phyloP scores from a whole-genome alignment of 1,140 invertebrate species.

The Hypothenemus hampei region DNA sequence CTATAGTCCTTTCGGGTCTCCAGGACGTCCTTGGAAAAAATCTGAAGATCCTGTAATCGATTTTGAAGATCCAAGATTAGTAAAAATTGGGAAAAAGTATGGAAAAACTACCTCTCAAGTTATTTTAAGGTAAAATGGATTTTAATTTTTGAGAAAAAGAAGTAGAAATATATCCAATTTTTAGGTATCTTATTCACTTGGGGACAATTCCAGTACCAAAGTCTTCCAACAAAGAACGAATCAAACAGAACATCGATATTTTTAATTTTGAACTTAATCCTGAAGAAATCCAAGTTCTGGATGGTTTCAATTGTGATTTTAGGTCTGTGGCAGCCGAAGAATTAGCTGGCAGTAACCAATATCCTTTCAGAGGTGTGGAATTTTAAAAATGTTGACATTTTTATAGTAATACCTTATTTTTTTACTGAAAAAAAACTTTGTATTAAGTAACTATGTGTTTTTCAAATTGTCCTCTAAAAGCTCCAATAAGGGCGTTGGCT shows the following conservation, averaged over 20 bases:
- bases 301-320: constrained; percentile 42
- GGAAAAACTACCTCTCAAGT: constrained; percentile 60
- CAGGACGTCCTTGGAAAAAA: constrained; percentile 60
- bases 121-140: constrained; percentile 46
- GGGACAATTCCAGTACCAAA: constrained; percentile 59
- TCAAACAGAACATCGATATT: constrained; percentile 53
- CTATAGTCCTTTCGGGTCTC: constrained; percentile 72
- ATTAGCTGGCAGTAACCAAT: constrained; percentile 23
- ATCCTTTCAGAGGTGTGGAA: constrained; percentile 30
- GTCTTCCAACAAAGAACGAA: constrained; percentile 53
- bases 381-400: too few species aligned
- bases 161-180: neutral
- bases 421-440: neutral
- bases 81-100: constrained; percentile 56
- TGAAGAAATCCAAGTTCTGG: constrained; percentile 47
- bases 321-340: constrained; percentile 27
- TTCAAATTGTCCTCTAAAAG: constrained; percentile 26
- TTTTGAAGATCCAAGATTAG: constrained; percentile 58
- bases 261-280: constrained; percentile 53
- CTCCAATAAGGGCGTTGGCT: constrained; percentile 24
- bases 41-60: constrained; percentile 57
- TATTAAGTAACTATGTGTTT: too few species aligned
- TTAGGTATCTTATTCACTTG: constrained; percentile 47
- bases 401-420: too few species aligned
- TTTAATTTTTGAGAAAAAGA: too few species aligned